Evolutionary conservation across 2,888 invertebrate species (phyloP).

Genomic region (Ophonus ardosiacus): DNA sequence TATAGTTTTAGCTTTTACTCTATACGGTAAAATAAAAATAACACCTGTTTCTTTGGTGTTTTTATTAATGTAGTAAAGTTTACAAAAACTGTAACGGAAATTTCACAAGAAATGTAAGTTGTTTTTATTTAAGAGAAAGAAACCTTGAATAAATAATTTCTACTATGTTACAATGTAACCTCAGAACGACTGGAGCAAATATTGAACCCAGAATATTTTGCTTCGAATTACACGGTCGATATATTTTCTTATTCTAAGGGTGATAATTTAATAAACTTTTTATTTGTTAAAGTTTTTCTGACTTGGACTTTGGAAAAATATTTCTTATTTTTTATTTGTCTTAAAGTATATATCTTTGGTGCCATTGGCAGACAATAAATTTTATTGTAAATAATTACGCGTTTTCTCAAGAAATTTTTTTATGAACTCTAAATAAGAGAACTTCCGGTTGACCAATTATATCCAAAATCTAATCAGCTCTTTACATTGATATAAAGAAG

Average conservation of each 20-base stretch:
- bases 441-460: too few species aligned
- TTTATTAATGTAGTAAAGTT: not conserved
- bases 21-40: not conserved
- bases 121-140: not conserved
- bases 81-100: not conserved
- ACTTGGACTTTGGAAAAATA: too few species aligned
- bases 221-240: not conserved
- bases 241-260: not conserved
- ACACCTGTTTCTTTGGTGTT: not conserved
- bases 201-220: not conserved
- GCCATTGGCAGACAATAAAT: too few species aligned
- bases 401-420: too few species aligned
- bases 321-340: too few species aligned
- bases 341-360: too few species aligned
- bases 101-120: slow-evolving; percentile 2
- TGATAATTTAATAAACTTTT: not conserved
- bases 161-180: not conserved
- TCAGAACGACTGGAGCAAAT: not conserved
- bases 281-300: not conserved
- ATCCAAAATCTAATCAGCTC: too few species aligned
- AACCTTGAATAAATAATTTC: not conserved
- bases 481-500: too few species aligned
- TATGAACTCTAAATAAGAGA: too few species aligned
- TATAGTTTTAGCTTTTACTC: not conserved
- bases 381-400: too few species aligned